These are phyloP conservation scores for Criorhina ranunculi DNA, from an alignment of 2,888 invertebrate species.

Conservation along the genomic window DNA sequence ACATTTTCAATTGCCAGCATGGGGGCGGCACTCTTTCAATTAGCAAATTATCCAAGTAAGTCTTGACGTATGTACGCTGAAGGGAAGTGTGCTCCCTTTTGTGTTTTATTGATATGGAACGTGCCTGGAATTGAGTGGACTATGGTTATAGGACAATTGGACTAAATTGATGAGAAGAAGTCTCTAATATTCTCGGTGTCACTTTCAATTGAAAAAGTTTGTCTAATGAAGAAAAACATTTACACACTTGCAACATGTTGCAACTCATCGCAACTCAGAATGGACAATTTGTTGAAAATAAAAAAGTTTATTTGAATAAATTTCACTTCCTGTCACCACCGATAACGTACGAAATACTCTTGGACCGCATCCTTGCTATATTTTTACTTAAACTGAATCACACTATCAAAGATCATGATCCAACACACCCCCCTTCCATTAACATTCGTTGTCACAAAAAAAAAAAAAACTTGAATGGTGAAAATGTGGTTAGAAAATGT, in stretches of 20 bases:
- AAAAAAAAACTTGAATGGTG: neutral
- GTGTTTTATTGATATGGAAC: constrained; percentile 32
- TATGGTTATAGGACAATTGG: constrained; percentile 29
- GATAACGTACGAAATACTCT: constrained; percentile 3
- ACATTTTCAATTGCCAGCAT: constrained; percentile 23
- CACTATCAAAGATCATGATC: neutral
- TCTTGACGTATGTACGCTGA: constrained; percentile 16
- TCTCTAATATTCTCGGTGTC: constrained; percentile 9
- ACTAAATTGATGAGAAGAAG: constrained; percentile 34
- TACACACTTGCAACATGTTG: too few species aligned
- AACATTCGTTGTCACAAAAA: constrained; percentile 10
- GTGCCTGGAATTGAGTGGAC: constrained; percentile 30
- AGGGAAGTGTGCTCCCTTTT: neutral
- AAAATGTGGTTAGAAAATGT: neutral
- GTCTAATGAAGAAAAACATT: constrained; percentile 30
- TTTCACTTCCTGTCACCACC: constrained; percentile 15
- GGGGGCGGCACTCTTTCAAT: constrained; percentile 16
- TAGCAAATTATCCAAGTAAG: constrained; percentile 7
- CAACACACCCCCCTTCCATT: constrained; percentile 47
- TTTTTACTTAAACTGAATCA: neutral
- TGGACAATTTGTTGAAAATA: too few species aligned
- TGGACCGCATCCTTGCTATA: too few species aligned
- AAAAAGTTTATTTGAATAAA: neutral
- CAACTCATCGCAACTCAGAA: too few species aligned
- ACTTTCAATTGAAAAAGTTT: constrained; percentile 47